Conservation (phyloP, 2,888 invertebrate genomes). For the Torymus tubicola region DNA sequence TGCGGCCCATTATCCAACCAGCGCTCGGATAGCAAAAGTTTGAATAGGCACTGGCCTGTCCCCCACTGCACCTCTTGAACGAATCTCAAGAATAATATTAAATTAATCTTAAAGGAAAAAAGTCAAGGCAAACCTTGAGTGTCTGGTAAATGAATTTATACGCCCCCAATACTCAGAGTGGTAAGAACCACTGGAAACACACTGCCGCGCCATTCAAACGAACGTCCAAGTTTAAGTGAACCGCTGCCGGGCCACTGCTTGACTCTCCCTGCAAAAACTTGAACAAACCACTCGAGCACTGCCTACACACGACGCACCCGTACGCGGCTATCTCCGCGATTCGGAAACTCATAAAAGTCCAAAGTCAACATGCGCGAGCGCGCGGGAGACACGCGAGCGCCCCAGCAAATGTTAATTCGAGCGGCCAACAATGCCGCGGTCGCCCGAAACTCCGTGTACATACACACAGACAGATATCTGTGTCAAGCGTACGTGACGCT, state of each 20-base stretch:
- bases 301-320: too few relatives aligned
- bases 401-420: slow-evolving; percentile 32
- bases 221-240: slow-evolving; percentile 29
- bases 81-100: background rate
- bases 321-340: background rate
- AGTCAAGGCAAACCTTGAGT: too few relatives aligned
- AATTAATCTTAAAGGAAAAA: background rate
- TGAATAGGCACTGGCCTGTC: too few relatives aligned
- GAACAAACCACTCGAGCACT: background rate
- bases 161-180: slow-evolving; percentile 9
- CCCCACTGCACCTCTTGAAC: background rate
- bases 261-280: too few relatives aligned
- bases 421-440: slow-evolving; percentile 7
- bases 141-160: slow-evolving; percentile 10
- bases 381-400: background rate
- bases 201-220: slow-evolving; percentile 22
- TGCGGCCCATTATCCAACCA: too few relatives aligned
- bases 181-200: too few relatives aligned
- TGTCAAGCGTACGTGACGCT: too few relatives aligned
- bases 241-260: too few relatives aligned
- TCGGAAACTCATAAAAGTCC: slow-evolving; percentile 35
- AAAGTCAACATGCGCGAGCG: slow-evolving; percentile 1
- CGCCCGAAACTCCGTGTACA: background rate
- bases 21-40: too few relatives aligned
- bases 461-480: too few relatives aligned